Conservation (phyloP, 1,140 invertebrate genomes). For the Sipha flava region DNA sequence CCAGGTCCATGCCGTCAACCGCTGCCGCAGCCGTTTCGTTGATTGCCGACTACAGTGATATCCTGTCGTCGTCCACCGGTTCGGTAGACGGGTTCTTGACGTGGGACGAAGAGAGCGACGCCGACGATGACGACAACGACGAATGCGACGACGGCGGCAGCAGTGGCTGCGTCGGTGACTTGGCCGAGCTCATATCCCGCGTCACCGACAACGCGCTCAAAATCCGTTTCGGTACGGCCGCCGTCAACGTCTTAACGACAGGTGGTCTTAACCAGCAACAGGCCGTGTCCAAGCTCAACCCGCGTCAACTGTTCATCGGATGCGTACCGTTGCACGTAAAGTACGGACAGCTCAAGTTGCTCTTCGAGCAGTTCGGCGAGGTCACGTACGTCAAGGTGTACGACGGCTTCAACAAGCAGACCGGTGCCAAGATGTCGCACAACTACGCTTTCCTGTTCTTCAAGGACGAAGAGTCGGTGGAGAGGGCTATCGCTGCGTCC, state of each 20-base stretch:
- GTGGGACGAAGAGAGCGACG: too few species aligned
- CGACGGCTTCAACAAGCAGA: constrained; percentile 1
- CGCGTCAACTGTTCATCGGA: constrained; percentile 8
- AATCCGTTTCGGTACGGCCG: neutral
- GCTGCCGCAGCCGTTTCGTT: neutral
- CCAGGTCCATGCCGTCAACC: too few species aligned
- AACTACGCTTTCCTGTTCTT: constrained; percentile 23
- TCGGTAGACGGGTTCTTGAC: too few species aligned
- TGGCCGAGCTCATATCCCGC: neutral
- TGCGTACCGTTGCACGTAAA: constrained; percentile 24
- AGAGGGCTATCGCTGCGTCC: neutral
- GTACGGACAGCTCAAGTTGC: neutral
- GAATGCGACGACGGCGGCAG: too few species aligned
- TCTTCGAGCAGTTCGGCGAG: neutral
- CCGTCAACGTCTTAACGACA: neutral
- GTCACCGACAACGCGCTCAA: neutral
- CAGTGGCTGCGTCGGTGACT: neutral
- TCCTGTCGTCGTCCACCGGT: too few species aligned
- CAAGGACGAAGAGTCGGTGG: neutral
- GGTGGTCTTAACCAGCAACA: neutral
- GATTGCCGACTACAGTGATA: neutral
- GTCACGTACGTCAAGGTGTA: constrained; percentile 5
- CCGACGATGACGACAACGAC: too few species aligned
- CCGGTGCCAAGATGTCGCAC: neutral
- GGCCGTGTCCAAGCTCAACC: neutral